These are phyloP conservation scores for Bicyclus anynana DNA, from an alignment of 1,140 invertebrate genomes.

Conservation along the genomic window DNA sequence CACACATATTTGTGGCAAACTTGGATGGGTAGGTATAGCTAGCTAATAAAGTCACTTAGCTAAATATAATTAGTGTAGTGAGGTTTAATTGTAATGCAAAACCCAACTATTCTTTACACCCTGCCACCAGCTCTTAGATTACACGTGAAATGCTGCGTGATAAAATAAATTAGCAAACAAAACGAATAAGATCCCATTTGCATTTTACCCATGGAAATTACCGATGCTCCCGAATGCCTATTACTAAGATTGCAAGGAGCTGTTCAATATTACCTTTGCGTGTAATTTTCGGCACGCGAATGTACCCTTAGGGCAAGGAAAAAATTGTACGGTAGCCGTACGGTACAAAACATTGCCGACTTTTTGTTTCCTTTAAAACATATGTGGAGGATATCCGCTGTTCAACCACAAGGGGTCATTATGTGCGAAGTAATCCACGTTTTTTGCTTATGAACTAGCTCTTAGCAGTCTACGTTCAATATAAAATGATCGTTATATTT, in stretches of 20 bases:
- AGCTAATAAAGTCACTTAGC: no score
- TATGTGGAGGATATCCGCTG: conserved; percentile 70
- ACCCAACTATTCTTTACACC: no score
- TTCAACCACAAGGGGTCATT: conserved; percentile 59
- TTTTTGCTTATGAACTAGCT: conserved; percentile 39
- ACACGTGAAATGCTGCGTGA: not conserved
- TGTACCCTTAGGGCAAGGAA: conserved; percentile 40
- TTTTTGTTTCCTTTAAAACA: conserved; percentile 59
- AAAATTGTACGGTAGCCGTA: conserved; percentile 54
- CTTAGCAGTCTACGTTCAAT: conserved; percentile 2
- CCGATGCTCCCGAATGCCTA: conserved; percentile 5
- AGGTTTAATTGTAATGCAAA: no score
- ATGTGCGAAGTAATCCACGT: conserved; percentile 44
- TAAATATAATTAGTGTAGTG: no score
- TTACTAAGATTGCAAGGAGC: conserved; percentile 23
- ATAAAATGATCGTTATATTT: conserved; percentile 18
- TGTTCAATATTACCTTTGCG: conserved; percentile 23
- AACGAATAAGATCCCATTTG: conserved; percentile 4
- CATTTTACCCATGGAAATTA: conserved; percentile 6
- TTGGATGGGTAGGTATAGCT: no score
- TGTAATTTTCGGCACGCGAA: conserved; percentile 68
- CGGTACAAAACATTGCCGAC: conserved; percentile 34
- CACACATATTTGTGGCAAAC: no score
- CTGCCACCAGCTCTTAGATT: no score
- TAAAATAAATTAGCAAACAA: conserved; percentile 11